Conservation (phyloP, 92 coral and sea anemone genomes). For the Epizoanthus rinbou region DNA sequence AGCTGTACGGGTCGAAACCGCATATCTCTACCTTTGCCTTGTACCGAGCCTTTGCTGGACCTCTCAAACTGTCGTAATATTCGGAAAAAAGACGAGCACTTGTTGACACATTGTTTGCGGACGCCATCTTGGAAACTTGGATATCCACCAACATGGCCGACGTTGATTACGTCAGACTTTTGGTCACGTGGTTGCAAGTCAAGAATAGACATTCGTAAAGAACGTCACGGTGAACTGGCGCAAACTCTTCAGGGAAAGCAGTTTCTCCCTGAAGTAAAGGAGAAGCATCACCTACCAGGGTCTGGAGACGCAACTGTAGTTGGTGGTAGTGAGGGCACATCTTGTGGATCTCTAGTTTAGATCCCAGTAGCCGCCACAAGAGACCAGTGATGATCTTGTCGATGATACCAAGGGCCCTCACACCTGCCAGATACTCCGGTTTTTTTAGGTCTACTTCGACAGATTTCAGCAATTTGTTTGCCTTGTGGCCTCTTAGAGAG, state of each 20-base stretch:
- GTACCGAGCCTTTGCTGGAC: slow-evolving; percentile 47
- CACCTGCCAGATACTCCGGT: background rate
- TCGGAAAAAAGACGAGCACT: slow-evolving; percentile 35
- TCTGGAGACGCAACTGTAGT: background rate
- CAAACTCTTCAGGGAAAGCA: background rate
- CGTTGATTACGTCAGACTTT: slow-evolving; percentile 28
- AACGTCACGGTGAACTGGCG: slow-evolving; percentile 1
- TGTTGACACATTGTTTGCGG: background rate
- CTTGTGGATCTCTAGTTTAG: background rate
- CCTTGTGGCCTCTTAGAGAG: background rate
- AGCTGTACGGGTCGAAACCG: slow-evolving; percentile 55
- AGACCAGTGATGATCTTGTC: slow-evolving; percentile 1
- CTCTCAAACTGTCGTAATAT: slow-evolving; percentile 45
- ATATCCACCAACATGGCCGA: slow-evolving; percentile 72
- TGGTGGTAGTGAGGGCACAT: background rate
- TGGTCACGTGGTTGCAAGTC: slow-evolving; percentile 68
- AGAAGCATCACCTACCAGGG: background rate
- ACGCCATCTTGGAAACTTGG: slow-evolving; percentile 47
- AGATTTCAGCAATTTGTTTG: background rate
- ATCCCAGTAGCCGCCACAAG: background rate
- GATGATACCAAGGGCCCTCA: background rate
- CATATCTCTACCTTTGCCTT: slow-evolving; percentile 44
- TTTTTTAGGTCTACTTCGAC: background rate
- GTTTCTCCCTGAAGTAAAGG: background rate
- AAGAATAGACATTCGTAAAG: slow-evolving; percentile 29